Base-by-base conservation (phyloP, 2,113 vertebrate species). In the Sardina pilchardus region DNA sequence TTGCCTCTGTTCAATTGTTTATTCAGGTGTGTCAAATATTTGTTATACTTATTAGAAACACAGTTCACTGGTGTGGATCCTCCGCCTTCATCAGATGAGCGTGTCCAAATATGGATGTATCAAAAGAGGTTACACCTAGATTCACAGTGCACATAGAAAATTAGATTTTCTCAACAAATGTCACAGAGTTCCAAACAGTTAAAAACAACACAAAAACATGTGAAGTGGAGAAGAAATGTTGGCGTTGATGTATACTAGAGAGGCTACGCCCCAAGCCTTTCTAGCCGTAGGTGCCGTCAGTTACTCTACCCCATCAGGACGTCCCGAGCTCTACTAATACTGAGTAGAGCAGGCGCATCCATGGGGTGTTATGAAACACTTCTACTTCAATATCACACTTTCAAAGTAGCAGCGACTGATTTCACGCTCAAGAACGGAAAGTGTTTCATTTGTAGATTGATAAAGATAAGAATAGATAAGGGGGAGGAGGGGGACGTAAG, bases 131-230 rank as follows among this genome's bases (percentile, higher is more conserved):
- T 14, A 34, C 59, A 63, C 63, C 71, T 78, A 34, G 12, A 36
- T 78, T 36, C 30, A 78, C 71, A 78, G 71, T 67, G 63, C 10
- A 67, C n/a, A 67, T 34, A 36, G 53, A 78, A 34, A 78, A 78
- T 30, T 17, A 36, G 71, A 71, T 6, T 78, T 34, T 6, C 30
- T 67, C 0, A 26, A 67, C 63, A 30, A 26, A 63, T 63, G 9
- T 63, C 8, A 63, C n/a, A n/a, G 7, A 8, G 24, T 63, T 14
- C 14, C 2, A 0, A 53, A 4, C 4, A 56, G 4, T 4, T 10
- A 53, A 19, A 53, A 19, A 53, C 3, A 19, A 53, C 4, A 24
- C 4, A 59, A 59, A 2, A 59, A 24, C 53, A 7, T 67, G 63
- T 30, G n/a, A 67, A 30, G n/a, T 3, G 26, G n/a, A 0, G 0